Evolutionary conservation across 2,797 vertebrate genomes (phyloP).

Genomic region (Streptopelia turtur): DNA sequence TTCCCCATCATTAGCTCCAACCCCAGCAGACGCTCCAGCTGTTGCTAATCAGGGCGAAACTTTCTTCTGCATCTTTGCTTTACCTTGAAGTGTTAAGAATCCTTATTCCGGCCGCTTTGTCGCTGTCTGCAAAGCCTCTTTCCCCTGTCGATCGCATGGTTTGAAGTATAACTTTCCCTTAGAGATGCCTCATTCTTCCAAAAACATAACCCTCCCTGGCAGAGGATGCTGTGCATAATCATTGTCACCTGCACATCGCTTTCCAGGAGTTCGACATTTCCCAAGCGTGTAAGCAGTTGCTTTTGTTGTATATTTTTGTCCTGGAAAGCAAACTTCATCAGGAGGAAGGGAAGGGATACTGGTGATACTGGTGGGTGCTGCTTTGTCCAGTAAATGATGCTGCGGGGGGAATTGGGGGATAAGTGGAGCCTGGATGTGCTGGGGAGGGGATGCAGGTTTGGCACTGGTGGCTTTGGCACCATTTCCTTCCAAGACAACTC

Average conservation of each 20-base stretch:
- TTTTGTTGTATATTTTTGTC: neutral
- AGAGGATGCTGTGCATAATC: neutral
- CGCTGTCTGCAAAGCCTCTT: neutral
- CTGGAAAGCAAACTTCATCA: neutral
- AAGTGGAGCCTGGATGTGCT: fast-evolving
- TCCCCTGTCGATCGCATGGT: neutral
- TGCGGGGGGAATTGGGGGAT: neutral
- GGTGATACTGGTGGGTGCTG: neutral
- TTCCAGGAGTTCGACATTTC: neutral
- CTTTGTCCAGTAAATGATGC: fast-evolving
- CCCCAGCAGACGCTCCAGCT: fast-evolving
- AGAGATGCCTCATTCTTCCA: neutral
- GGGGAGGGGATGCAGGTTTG: fast-evolving
- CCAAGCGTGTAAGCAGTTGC: neutral
- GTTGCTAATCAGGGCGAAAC: neutral
- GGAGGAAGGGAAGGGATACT: neutral
- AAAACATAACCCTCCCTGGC: neutral
- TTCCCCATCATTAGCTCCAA: fast-evolving
- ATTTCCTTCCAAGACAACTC: neutral
- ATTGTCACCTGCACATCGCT: fast-evolving
- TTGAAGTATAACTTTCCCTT: neutral
- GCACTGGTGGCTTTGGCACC: neutral
- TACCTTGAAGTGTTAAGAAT: neutral
- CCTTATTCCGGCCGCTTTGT: neutral
- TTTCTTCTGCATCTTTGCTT: neutral